phyloP scores from a whole-genome alignment of 2,888 invertebrate species.

The Melolontha melolontha region DNA sequence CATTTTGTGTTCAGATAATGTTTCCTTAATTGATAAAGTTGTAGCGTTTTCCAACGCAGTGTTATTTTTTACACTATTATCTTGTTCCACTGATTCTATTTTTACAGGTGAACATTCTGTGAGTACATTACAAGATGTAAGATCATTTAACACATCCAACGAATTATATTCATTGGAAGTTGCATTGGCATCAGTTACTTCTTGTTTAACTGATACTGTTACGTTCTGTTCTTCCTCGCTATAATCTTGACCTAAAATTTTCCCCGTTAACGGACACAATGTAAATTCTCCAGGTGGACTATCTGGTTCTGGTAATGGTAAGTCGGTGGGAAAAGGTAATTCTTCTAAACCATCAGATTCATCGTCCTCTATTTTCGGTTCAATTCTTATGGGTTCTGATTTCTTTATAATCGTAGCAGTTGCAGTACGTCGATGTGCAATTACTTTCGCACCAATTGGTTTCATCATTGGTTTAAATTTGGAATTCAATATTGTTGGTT shows the following conservation, averaged over 20 bases:
- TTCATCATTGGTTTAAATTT: constrained; percentile 39
- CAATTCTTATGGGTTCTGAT: constrained; percentile 43
- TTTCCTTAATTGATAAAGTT: background rate
- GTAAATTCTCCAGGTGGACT: constrained; percentile 78
- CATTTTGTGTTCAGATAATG: too few relatives aligned
- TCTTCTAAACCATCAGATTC: constrained; percentile 73
- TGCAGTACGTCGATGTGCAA: constrained; percentile 37
- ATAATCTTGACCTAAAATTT: constrained; percentile 54
- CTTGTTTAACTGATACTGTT: constrained; percentile 21
- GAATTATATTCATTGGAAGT: constrained; percentile 46
- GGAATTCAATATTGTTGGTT: constrained; percentile 44
- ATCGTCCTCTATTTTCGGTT: constrained; percentile 53
- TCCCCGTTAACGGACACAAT: constrained; percentile 77
- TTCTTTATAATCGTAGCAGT: constrained; percentile 48
- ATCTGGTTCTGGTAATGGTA: constrained; percentile 70
- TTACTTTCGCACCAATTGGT: constrained; percentile 39
- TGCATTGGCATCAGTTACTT: constrained; percentile 43
- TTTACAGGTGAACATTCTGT: constrained; percentile 54
- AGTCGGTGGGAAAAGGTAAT: constrained; percentile 72
- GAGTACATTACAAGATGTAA: constrained; percentile 62
- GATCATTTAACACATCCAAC: constrained; percentile 61
- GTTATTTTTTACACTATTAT: background rate
- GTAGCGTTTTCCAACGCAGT: constrained; percentile 6
- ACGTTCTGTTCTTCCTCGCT: constrained; percentile 26
- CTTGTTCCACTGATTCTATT: constrained; percentile 14